These are phyloP conservation scores for Numida meleagris DNA, from an alignment of 2,113 vertebrate genomes.

Conservation along the genomic window DNA sequence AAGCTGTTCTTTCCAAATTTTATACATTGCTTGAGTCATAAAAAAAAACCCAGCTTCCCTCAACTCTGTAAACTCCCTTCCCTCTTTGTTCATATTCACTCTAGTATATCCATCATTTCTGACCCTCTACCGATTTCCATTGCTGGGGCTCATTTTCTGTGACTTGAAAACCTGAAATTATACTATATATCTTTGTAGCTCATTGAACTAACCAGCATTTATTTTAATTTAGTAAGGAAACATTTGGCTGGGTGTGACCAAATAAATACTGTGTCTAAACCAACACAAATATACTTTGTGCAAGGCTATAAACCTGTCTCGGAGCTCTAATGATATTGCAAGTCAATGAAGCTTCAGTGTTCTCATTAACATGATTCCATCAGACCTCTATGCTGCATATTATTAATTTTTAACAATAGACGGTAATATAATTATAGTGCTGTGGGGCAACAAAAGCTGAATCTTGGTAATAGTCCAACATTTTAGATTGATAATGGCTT, in stretches of 20 bases:
- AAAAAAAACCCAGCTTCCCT: background rate
- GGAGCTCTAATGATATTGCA: constrained; percentile 58
- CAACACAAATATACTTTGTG: constrained; percentile 32
- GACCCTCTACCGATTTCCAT: constrained; percentile 30
- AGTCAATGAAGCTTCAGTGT: constrained; percentile 64
- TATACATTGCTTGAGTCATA: background rate
- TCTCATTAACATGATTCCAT: constrained; percentile 58
- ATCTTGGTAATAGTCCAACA: constrained; percentile 1
- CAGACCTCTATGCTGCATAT: constrained; percentile 52
- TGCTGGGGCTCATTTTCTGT: constrained; percentile 50
- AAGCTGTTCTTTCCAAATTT: constrained; percentile 26
- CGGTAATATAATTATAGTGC: constrained; percentile 42
- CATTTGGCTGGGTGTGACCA: constrained; percentile 58
- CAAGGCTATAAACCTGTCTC: constrained; percentile 59
- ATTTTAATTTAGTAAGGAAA: constrained; percentile 60
- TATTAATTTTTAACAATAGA: constrained; percentile 60
- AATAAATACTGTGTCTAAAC: constrained; percentile 60
- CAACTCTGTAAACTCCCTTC: background rate
- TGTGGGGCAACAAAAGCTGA: constrained; percentile 15
- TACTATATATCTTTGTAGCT: constrained; percentile 47
- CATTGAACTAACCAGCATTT: constrained; percentile 53
- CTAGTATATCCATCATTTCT: constrained; percentile 32
- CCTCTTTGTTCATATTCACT: constrained; percentile 34
- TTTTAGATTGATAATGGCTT: constrained; percentile 18
- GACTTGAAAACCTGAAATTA: constrained; percentile 52